phyloP scores from a whole-genome alignment of 2,888 invertebrate genomes.

The Synergus gifuensis region DNA sequence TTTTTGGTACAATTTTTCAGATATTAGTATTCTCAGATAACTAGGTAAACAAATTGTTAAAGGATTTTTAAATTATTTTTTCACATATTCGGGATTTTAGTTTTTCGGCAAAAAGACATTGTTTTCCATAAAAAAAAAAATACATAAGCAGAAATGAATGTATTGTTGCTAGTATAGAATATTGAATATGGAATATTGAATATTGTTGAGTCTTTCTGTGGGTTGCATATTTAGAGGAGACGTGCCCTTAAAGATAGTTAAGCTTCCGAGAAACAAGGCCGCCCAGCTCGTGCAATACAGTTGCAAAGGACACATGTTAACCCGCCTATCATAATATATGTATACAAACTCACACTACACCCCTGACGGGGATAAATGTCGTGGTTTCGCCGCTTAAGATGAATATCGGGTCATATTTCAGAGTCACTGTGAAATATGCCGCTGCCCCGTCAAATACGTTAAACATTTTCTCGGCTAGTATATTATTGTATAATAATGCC shows the following conservation, averaged over 20 bases:
- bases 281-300: slow-evolving; percentile 50
- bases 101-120: no score
- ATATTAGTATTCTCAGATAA: no score
- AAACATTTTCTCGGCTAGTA: slow-evolving; percentile 61
- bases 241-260: slow-evolving; percentile 55
- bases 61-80: no score
- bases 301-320: slow-evolving; percentile 47
- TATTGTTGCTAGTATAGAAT: no score
- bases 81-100: no score
- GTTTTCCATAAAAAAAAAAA: no score
- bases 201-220: slow-evolving; percentile 66
- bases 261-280: slow-evolving; percentile 58
- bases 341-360: slow-evolving; percentile 9
- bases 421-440: slow-evolving; percentile 56
- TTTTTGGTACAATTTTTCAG: no score
- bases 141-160: no score
- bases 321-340: slow-evolving; percentile 41
- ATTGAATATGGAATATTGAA: slow-evolving; percentile 62
- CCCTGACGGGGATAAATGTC: slow-evolving; percentile 61
- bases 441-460: slow-evolving; percentile 56
- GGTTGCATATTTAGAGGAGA: slow-evolving; percentile 50
- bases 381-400: slow-evolving; percentile 57
- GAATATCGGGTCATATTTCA: slow-evolving; percentile 65
- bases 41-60: no score
- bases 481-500: slow-evolving; percentile 70